Base-by-base conservation (phyloP, 2,113 vertebrate species). In the Caranx melampygus region DNA sequence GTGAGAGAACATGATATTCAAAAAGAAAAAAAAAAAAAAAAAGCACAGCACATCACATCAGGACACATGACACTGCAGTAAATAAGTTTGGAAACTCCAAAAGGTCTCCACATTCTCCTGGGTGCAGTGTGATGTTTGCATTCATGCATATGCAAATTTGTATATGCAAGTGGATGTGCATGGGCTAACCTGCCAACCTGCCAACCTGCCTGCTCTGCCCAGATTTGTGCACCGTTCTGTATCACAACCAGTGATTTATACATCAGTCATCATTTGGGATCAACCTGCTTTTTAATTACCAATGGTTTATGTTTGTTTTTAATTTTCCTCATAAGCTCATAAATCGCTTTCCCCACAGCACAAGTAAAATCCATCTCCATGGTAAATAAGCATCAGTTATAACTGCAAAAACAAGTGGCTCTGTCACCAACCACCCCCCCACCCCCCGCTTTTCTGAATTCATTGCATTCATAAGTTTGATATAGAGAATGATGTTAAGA, bases 271-370 rank as follows among this genome's bases (percentile, higher is more conserved):
- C 86, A 83, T 87, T 86, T 75, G 76, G 85, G 88, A 90, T 87
- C 86, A 86, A 90, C 86, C 71, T 90, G 79, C 61, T 91, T 88
- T 87, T 90, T 90, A 90, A 89, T 91, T 90, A 87, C 74, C 67
- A 76, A 35, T 82, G 82, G 79, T 91, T 92, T 88, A 91, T 89
- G 87, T 92, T 91, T 88, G 88, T 90, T 92, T 92, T 89, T 85
- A 81, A 91, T 92, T 91, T 87, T 74, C 86, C 80, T 73, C 69
- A 73, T 80, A 84, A 93, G 86, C 86, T 80, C 88, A 83, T 92
- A 88, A 92, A 90, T 92, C 64, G 52, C 66, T 64, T 80, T 84
- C 64, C 71, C 67, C 72, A 57, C 71, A 52, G 80, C 83, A 35
- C 40, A 75, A 52, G 71, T 86, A 65, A 45, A 86, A 83, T 90